phyloP scores from a whole-genome alignment of 2,888 invertebrate genomes.

The Patella depressa region DNA sequence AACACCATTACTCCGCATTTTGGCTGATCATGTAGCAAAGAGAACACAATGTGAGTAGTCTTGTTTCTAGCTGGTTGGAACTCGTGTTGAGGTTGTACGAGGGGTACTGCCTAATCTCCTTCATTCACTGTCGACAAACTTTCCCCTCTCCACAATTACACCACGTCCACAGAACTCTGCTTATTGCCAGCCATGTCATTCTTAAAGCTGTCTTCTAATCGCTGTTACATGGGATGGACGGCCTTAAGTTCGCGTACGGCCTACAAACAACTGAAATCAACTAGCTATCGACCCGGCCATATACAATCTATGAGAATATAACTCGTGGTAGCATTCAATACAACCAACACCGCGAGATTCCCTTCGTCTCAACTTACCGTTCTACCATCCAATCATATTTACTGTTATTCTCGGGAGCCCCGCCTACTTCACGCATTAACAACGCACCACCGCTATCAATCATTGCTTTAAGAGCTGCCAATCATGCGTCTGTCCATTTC shows the following conservation, averaged over 20 bases:
- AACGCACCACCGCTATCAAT: slow-evolving; percentile 51
- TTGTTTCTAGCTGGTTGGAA: background rate
- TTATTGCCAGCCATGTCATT: background rate
- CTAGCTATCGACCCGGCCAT: slow-evolving; percentile 12
- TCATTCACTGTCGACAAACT: background rate
- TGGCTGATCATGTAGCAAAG: slow-evolving; percentile 23
- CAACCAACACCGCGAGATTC: slow-evolving; percentile 14
- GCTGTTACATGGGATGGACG: background rate
- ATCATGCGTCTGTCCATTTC: slow-evolving; percentile 59
- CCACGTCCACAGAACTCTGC: background rate
- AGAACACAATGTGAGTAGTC: slow-evolving; percentile 7
- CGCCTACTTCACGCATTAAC: slow-evolving; percentile 47
- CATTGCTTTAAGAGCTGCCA: slow-evolving; percentile 55
- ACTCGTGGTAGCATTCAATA: slow-evolving; percentile 28
- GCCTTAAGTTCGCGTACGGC: slow-evolving; percentile 2
- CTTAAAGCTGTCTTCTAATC: slow-evolving; percentile 1
- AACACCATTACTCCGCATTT: slow-evolving; percentile 23
- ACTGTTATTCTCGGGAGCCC: slow-evolving; percentile 45
- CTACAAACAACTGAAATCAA: slow-evolving; percentile 1
- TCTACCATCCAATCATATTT: slow-evolving; percentile 42
- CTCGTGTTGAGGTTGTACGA: background rate
- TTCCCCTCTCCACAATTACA: background rate
- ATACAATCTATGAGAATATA: slow-evolving; percentile 24
- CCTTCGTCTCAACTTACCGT: background rate
- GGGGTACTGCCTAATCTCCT: slow-evolving; percentile 2